Base-by-base conservation (phyloP, 1,140 invertebrate species). In the Centruroides sculpturatus region DNA sequence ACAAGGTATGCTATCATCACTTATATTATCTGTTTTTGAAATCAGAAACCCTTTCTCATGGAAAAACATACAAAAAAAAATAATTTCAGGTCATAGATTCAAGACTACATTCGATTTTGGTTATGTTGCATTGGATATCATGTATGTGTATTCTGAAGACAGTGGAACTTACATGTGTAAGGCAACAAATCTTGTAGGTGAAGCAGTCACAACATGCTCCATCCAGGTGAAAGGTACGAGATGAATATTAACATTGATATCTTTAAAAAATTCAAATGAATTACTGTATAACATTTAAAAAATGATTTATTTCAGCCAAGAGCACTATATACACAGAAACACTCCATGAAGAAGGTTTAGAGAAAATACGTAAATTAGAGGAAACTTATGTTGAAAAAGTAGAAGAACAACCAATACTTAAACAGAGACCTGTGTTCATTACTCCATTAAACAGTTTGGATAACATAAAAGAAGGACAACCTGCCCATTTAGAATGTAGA, bases 291-390 rank as follows among this genome's bases (percentile, higher is more conserved):
- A 50, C 12, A 12, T 51, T 34, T 51, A 34, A 51, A 51, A 51
- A 34, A 51, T 23, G 7, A 35, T 53, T 59, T 60, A 57, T 71
- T 75, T 56, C 67, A 90, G 86, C 84, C 59, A 90, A 91, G 75
- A 81, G 84, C 69, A 85, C 84, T 54, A 79, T 95, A 55, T 85
- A 86, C 67, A 76, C 91, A 53, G 89, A 93, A 70, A 93, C 91
- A 2, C 72, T 93, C 68, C 91, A 95, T 76, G 74, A 76, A 55
- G 87, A 87, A 72, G 80, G 90, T 65, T 74, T 93, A 63, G 82
- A 85, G 66, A 93, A 93, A 76, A 92, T 96, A 69, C 82, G 85
- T 67, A 85, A 92, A 71, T 73, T 96, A 35, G 92, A 96, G 77
- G 82, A 79, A 57, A 86, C 87, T 64, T 83, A 86, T 72, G 77